Conservation (phyloP, 1,140 invertebrate species). For the Acromyrmex charruanus region DNA sequence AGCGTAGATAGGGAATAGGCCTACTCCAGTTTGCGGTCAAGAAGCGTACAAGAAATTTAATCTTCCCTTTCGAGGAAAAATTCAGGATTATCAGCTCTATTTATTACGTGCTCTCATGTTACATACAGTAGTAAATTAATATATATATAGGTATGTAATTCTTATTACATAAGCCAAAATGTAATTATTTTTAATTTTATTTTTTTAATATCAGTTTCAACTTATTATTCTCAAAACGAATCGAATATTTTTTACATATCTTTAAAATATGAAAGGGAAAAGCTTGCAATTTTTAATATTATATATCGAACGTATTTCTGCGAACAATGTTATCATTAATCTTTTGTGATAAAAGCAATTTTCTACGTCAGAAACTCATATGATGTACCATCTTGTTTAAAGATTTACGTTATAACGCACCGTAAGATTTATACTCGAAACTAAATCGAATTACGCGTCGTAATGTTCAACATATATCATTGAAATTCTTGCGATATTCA, state of each 20-base stretch:
- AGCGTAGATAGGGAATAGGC: slow-evolving; percentile 69
- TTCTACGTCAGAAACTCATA: slow-evolving; percentile 16
- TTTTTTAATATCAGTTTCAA: neutral
- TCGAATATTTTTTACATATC: neutral
- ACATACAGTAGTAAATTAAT: slow-evolving; percentile 8
- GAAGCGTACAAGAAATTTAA: slow-evolving; percentile 68
- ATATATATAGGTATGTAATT: neutral
- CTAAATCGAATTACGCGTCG: neutral
- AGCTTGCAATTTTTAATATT: neutral
- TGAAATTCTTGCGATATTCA: neutral
- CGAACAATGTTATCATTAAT: slow-evolving; percentile 15
- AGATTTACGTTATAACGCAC: neutral
- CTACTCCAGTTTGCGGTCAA: slow-evolving; percentile 62
- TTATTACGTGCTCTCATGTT: neutral
- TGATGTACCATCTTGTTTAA: neutral
- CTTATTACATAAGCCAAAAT: neutral
- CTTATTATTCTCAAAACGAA: neutral
- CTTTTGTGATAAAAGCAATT: slow-evolving; percentile 8
- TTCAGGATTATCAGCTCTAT: slow-evolving; percentile 50
- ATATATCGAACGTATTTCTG: neutral
- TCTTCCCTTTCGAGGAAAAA: slow-evolving; percentile 48
- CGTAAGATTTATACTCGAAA: slow-evolving; percentile 10
- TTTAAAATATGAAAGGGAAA: neutral
- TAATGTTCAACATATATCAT: too few species aligned
- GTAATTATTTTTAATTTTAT: neutral